Percentiles rank a stretch among this genome's conserved stretches.
These are phyloP conservation scores for Tenthredo mesomela DNA, from an alignment of 2,888 invertebrate species.

Conservation along the genomic window DNA sequence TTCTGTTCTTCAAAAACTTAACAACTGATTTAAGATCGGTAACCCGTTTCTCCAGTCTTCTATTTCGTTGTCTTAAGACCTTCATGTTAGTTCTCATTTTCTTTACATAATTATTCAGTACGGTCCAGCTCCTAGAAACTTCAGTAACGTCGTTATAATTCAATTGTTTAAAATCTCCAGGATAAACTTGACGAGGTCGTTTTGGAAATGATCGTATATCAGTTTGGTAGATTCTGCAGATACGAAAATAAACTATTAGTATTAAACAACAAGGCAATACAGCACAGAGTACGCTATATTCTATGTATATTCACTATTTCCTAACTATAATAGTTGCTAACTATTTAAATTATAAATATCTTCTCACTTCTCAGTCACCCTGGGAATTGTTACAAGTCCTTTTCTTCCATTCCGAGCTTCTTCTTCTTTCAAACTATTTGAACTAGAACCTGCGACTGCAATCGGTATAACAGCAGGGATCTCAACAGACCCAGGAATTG, in stretches of 20 bases:
- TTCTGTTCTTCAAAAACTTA: constrained; percentile 29
- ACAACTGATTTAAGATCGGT: constrained; percentile 33
- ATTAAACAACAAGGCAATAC: background rate
- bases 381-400: background rate
- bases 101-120: constrained; percentile 18
- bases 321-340: background rate
- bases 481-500: background rate
- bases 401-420: background rate
- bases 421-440: background rate
- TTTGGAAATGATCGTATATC: background rate
- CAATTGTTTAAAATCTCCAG: constrained; percentile 32
- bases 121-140: constrained; percentile 24
- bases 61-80: constrained; percentile 18
- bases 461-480: background rate
- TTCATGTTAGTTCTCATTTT: constrained; percentile 37
- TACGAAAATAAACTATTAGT: background rate
- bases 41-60: constrained; percentile 35
- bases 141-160: background rate
- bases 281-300: background rate
- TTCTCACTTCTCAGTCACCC: background rate
- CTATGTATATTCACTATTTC: background rate
- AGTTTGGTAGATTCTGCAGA: background rate
- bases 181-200: background rate
- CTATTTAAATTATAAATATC: background rate
- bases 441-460: background rate